These are phyloP conservation scores for Trachurus trachurus DNA, from an alignment of 2,797 vertebrate genomes.

Conservation along the genomic window DNA sequence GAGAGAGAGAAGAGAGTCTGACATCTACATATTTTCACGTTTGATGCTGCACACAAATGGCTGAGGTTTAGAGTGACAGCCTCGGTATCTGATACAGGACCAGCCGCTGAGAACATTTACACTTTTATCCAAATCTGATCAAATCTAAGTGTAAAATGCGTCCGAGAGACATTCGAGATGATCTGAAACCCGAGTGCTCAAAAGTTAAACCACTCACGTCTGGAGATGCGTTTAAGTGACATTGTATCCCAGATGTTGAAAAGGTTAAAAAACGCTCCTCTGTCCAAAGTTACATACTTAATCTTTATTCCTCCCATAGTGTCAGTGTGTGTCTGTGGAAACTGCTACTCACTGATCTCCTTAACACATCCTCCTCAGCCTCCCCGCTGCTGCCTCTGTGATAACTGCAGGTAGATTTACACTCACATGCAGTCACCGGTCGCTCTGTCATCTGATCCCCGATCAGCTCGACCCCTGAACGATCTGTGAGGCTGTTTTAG, in stretches of 20 bases:
- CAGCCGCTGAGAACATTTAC: background rate
- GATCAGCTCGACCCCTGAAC: background rate
- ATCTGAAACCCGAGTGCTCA: background rate
- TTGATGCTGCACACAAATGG: no score
- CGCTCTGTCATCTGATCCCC: background rate
- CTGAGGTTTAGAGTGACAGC: no score
- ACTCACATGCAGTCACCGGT: no score
- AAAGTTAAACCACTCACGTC: no score
- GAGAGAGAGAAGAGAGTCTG: no score
- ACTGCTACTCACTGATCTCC: background rate
- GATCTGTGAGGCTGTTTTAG: background rate
- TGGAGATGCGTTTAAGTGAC: background rate
- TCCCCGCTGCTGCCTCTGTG: background rate
- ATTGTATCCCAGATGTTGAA: background rate
- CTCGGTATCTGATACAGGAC: background rate
- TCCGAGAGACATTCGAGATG: background rate
- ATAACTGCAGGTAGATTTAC: background rate
- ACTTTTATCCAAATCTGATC: background rate
- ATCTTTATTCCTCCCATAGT: background rate
- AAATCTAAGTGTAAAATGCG: background rate
- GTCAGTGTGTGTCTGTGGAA: background rate
- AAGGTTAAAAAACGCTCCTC: background rate
- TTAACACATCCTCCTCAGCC: background rate
- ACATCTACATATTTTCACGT: no score
- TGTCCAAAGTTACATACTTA: background rate